Evolutionary conservation across 1,140 invertebrate genomes (phyloP).

Genomic region (Daktulosphaira vitifoliae): DNA sequence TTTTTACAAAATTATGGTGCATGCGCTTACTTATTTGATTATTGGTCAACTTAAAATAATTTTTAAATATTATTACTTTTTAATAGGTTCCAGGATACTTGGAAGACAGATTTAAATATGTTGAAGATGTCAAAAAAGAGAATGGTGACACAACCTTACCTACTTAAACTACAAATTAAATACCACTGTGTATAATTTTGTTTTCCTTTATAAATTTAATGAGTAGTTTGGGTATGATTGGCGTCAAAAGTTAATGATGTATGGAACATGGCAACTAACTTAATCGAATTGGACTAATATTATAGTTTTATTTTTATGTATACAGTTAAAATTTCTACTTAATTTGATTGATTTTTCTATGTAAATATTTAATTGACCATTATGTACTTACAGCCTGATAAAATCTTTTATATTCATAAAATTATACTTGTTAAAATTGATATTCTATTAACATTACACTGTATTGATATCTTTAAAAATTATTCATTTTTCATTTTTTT

Average conservation of each 20-base stretch:
- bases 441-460: constrained; percentile 11
- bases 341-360: neutral
- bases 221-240: too few relatives aligned
- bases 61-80: neutral
- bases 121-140: neutral
- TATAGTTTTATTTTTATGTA: neutral
- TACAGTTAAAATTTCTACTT: constrained; percentile 15
- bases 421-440: too few relatives aligned
- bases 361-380: neutral
- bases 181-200: too few relatives aligned
- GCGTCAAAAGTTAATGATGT: too few relatives aligned
- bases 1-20: constrained; percentile 1
- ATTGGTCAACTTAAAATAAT: too few relatives aligned
- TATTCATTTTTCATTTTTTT: constrained; percentile 10
- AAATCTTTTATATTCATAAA: neutral
- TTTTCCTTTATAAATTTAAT: too few relatives aligned
- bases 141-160: constrained; percentile 4
- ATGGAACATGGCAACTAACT: too few relatives aligned
- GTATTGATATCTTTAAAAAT: neutral
- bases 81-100: constrained; percentile 20
- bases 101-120: neutral
- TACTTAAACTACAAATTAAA: neutral
- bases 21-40: too few relatives aligned
- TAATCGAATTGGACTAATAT: constrained; percentile 21
- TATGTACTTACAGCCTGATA: neutral